Percentiles rank a stretch among this genome's conserved stretches.
These are phyloP conservation scores for Alethe diademata DNA, from an alignment of 2,113 vertebrate species.

Conservation along the genomic window DNA sequence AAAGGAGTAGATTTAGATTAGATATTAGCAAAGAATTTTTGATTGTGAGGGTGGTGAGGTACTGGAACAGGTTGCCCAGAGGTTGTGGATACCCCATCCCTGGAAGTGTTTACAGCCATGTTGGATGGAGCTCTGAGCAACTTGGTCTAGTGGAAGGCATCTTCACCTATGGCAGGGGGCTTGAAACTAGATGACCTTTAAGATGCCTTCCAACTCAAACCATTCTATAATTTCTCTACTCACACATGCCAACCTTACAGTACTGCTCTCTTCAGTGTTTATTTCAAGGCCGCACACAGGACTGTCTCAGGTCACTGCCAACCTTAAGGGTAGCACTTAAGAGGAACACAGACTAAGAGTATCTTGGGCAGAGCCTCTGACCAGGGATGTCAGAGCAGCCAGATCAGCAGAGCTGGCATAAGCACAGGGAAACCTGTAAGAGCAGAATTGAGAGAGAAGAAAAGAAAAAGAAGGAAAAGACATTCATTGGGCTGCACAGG, in stretches of 20 bases:
- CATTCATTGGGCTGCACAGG: not conserved
- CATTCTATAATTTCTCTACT: not conserved
- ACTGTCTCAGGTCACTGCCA: not conserved
- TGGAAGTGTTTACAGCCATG: not conserved
- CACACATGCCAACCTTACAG: not conserved
- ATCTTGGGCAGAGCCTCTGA: not conserved
- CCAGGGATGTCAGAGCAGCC: not conserved
- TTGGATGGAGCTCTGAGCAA: not conserved
- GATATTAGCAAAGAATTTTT: not conserved
- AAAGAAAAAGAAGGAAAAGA: not conserved
- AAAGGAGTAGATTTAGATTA: not conserved
- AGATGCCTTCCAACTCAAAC: not conserved
- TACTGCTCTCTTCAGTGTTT: not conserved
- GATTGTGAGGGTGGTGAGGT: not conserved
- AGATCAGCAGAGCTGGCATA: not conserved
- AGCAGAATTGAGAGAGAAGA: not conserved
- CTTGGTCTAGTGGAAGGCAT: not conserved
- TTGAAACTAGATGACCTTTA: not conserved
- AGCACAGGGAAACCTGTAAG: not conserved
- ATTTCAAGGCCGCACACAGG: not conserved
- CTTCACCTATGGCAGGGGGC: rapidly evolving
- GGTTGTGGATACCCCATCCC: not conserved
- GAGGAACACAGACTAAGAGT: not conserved
- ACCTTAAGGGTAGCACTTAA: not conserved
- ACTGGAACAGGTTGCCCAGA: not conserved